These are phyloP conservation scores for Drosophila aldrichi DNA, from an alignment of 2,888 invertebrate species.

Conservation along the genomic window DNA sequence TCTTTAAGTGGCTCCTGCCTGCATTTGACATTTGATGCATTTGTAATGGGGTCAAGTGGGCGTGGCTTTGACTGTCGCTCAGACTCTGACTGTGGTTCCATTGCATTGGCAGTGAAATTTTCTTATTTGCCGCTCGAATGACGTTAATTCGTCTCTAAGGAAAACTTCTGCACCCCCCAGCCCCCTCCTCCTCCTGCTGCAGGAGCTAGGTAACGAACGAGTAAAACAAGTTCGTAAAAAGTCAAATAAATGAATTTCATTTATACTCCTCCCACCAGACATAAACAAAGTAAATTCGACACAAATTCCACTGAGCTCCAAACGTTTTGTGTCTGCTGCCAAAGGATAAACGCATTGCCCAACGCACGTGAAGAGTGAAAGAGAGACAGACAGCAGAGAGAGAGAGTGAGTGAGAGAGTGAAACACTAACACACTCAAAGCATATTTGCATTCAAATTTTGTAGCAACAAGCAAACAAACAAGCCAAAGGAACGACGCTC, in stretches of 20 bases:
- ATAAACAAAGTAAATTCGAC: slow-evolving; percentile 71
- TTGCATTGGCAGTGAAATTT: slow-evolving; percentile 57
- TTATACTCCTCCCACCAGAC: slow-evolving; percentile 63
- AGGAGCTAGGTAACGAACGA: slow-evolving; percentile 25
- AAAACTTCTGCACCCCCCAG: slow-evolving; percentile 20
- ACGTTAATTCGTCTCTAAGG: slow-evolving; percentile 62
- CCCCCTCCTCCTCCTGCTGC: not conserved
- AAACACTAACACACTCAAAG: slow-evolving; percentile 64
- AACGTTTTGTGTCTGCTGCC: slow-evolving; percentile 59
- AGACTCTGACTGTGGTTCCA: slow-evolving; percentile 1
- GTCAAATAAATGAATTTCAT: slow-evolving; percentile 73
- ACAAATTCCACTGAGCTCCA: slow-evolving; percentile 65
- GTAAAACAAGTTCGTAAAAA: slow-evolving; percentile 45
- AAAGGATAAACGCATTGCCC: slow-evolving; percentile 67
- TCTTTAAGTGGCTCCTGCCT: slow-evolving; percentile 21
- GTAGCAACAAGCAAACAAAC: slow-evolving; percentile 74
- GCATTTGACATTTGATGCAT: slow-evolving; percentile 37
- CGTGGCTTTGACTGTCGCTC: not conserved
- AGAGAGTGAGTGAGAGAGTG: not conserved
- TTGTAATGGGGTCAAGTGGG: slow-evolving; percentile 37
- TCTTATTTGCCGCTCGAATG: slow-evolving; percentile 72
- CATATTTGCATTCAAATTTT: slow-evolving; percentile 75
- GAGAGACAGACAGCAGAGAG: not conserved
- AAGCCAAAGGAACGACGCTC: slow-evolving; percentile 43
- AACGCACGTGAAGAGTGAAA: slow-evolving; percentile 29